Base-by-base conservation (phyloP, 2,888 invertebrate species). In the Melanotus villosus region DNA sequence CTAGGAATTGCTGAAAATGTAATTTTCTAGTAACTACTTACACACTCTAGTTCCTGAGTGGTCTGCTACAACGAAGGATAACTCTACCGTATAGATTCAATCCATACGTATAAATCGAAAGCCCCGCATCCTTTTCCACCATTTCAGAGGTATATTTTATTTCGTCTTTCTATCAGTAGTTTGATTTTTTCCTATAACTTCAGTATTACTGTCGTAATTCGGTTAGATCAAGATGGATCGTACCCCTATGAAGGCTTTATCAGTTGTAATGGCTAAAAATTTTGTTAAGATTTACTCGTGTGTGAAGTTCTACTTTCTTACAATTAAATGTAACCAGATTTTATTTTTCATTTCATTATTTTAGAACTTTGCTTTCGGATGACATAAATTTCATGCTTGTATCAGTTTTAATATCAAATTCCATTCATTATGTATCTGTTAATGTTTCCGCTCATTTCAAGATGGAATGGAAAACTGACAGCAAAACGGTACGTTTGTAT, bases 71-170 rank as follows among this genome's bases (percentile, higher is more conserved):
- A 9, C 7, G 32, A 12, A 18, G 52, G 52, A 52, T 32, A n/a
- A n/a, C n/a, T n/a, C 18, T 16, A 52, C 52, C 52, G 30, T 30
- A 32, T 7, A 23, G 32, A 52, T 32, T 52, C 52, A 52, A 52
- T 52, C 52, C 32, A 30, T 52, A 32, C 30, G 32, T 52, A 52
- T 52, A 52, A 52, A 52, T 52, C 52, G 32, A 30, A 32, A 6
- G 32, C 3, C 32, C 52, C 16, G 32, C 52, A 32, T 14, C 50
- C 26, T 52, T 18, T 32, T 30, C 52, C n/a, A 52, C 10, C 32
- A 52, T 52, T 32, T 52, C 32, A n/a, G 52, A 52, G 52, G 52
- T 52, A 32, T 52, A 52, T 52, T 52, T 52, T 52, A 52, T 52
- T 52, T 32, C 32, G 32, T 14, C 52, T 32, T 52, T 52, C 52